phyloP scores from a whole-genome alignment of 2,797 vertebrate genomes.

The Trachurus trachurus region DNA sequence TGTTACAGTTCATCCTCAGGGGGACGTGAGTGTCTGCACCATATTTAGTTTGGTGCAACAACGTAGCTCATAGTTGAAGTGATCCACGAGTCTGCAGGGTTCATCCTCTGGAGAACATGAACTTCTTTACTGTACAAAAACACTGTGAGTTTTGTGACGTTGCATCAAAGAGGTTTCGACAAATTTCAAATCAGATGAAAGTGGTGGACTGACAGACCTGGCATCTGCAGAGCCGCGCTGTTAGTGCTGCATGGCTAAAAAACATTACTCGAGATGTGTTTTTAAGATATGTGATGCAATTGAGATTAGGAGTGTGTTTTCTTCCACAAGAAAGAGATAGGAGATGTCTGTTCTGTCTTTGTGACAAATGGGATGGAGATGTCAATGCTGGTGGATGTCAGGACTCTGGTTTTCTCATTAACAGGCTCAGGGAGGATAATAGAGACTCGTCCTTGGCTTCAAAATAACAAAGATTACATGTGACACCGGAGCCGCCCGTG shows the following conservation, averaged over 20 bases:
- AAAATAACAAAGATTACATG: slow-evolving; percentile 68
- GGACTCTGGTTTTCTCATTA: slow-evolving; percentile 72
- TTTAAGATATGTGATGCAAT: slow-evolving; percentile 10
- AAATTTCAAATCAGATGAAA: not conserved
- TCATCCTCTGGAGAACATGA: not conserved
- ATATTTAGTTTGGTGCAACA: no score
- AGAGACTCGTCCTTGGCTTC: slow-evolving; percentile 64
- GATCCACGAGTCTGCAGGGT: not conserved
- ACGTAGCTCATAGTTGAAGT: no score
- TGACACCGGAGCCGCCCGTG: slow-evolving; percentile 59
- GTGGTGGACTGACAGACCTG: not conserved
- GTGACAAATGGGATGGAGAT: slow-evolving; percentile 66
- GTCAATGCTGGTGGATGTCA: slow-evolving; percentile 54
- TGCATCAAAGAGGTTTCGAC: not conserved
- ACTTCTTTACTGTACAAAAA: not conserved
- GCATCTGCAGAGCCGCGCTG: not conserved
- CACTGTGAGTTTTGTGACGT: not conserved
- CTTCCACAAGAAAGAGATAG: slow-evolving; percentile 4
- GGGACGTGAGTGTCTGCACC: no score
- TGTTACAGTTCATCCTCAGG: not conserved
- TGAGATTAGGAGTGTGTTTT: slow-evolving; percentile 28
- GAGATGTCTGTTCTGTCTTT: slow-evolving; percentile 32
- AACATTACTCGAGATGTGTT: not conserved
- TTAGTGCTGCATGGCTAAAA: not conserved
- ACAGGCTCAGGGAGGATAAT: slow-evolving; percentile 49